A percentile compares a stretch with the other conserved stretches of the same genome.
phyloP scores from a whole-genome alignment of 2,888 invertebrate species.

The Latrodectus hesperus region DNA sequence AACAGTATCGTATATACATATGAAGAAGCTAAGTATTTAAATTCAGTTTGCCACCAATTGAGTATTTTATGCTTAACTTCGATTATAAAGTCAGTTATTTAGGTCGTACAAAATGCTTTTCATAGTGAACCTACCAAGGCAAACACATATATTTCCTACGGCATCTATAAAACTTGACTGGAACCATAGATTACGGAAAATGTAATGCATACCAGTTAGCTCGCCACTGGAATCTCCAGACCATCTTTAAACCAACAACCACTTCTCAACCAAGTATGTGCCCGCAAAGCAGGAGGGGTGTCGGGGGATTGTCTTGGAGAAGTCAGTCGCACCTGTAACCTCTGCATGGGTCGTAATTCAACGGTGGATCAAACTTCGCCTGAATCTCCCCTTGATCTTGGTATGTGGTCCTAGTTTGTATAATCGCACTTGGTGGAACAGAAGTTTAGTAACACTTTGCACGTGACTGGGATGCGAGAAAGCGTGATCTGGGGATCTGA shows the following conservation, averaged over 20 bases:
- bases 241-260: neutral
- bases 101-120: too few species aligned
- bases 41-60: too few species aligned
- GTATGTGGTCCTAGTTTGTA: slow-evolving; percentile 46
- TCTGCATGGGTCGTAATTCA: slow-evolving; percentile 1
- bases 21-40: too few species aligned
- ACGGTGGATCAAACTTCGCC: slow-evolving; percentile 35
- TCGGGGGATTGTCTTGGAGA: too few species aligned
- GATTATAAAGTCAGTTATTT: too few species aligned
- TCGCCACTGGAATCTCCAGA: neutral
- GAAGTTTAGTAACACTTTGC: slow-evolving; percentile 30
- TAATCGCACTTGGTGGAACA: slow-evolving; percentile 28
- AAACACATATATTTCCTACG: too few species aligned
- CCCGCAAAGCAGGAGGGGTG: neutral
- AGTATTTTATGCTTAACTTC: too few species aligned
- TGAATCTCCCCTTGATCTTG: slow-evolving; percentile 54
- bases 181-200: too few species aligned
- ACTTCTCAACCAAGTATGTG: neutral
- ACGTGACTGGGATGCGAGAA: slow-evolving; percentile 41
- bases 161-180: too few species aligned
- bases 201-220: neutral
- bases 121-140: too few species aligned
- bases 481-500: slow-evolving; percentile 42
- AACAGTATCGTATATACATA: too few species aligned
- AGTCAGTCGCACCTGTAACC: neutral